phyloP scores from a whole-genome alignment of 2,113 vertebrate species.

The Malurus cyaneus region DNA sequence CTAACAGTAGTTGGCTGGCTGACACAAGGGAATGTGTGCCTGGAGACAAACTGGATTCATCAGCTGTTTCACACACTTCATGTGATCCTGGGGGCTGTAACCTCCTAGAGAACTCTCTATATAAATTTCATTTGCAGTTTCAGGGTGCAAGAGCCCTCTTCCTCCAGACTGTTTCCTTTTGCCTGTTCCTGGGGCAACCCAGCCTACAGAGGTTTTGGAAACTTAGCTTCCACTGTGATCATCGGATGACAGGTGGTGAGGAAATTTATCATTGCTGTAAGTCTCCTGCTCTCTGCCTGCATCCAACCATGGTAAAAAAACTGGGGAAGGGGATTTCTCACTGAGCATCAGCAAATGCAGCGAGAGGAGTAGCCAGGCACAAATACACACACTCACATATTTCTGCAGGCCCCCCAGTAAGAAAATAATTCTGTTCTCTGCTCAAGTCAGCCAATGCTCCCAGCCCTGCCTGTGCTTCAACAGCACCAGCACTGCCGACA shows the following conservation, averaged over 20 bases:
- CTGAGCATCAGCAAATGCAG: fast-evolving
- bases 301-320: neutral
- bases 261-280: neutral
- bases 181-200: neutral
- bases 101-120: fast-evolving
- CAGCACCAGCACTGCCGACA: neutral
- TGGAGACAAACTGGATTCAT: neutral
- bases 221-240: neutral
- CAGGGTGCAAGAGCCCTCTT: neutral
- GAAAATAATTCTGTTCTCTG: neutral
- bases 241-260: neutral
- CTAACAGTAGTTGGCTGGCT: neutral
- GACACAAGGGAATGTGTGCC: neutral
- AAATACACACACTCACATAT: neutral
- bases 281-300: neutral
- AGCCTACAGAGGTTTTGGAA: neutral
- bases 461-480: fast-evolving
- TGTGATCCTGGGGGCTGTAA: neutral
- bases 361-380: neutral
- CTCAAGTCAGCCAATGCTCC: neutral
- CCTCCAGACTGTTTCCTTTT: neutral
- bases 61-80: neutral
- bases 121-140: neutral
- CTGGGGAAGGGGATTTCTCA: neutral
- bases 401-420: neutral